These are phyloP conservation scores for Neoniphon sammara DNA, from an alignment of 2,797 vertebrate species.

Conservation along the genomic window DNA sequence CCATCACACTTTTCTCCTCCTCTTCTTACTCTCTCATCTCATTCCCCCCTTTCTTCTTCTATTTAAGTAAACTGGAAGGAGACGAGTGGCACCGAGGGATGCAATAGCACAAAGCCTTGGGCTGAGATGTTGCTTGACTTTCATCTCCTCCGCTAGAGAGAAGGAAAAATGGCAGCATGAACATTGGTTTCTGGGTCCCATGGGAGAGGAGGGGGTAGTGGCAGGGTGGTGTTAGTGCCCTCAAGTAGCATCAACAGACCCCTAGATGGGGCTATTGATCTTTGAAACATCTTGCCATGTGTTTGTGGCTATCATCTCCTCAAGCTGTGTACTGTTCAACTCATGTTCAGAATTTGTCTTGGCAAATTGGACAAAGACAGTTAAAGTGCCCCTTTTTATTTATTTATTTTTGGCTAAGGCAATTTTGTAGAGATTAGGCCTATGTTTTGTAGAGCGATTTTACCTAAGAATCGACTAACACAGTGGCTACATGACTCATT, in stretches of 20 bases:
- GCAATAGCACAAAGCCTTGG: constrained; percentile 5
- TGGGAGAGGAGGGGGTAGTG: background rate
- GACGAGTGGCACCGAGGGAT: background rate
- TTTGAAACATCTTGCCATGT: constrained; percentile 22
- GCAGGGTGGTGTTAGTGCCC: background rate
- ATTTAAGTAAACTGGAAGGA: background rate
- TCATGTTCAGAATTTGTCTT: no score
- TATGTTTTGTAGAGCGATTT: no score
- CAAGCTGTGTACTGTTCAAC: background rate
- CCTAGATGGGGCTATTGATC: constrained; percentile 77
- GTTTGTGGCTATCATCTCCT: background rate
- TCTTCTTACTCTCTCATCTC: constrained; percentile 3
- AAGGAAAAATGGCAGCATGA: background rate
- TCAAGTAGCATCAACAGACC: constrained; percentile 35
- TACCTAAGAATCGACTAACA: no score
- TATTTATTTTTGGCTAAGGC: no score
- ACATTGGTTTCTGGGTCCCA: background rate
- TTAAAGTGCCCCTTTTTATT: no score
- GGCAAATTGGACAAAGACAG: no score
- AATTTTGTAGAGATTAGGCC: no score
- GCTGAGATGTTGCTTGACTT: background rate
- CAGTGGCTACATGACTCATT: no score
- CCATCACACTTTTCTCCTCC: background rate
- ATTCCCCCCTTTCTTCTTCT: background rate
- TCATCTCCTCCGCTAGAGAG: background rate